Conservation (phyloP, 2,888 invertebrate genomes). For the Epinotia ramella region DNA sequence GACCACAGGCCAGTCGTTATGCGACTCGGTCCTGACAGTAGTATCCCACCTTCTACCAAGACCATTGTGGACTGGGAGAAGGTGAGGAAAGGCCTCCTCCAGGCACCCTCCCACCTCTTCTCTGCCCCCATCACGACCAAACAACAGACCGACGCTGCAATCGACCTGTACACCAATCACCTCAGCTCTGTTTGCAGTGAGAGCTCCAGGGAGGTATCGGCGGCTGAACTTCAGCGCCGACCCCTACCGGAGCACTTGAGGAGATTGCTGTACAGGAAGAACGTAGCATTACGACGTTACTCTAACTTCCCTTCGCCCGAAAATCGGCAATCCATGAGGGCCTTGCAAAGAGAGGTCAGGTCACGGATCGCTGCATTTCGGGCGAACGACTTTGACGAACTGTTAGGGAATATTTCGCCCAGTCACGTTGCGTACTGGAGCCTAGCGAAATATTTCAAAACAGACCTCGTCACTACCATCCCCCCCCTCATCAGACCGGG, state of each 20-base stretch:
- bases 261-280: background rate
- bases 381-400: background rate
- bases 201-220: background rate
- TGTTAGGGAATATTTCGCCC: no score
- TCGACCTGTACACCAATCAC: background rate
- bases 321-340: background rate
- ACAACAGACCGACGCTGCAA: background rate
- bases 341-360: background rate
- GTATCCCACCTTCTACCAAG: background rate
- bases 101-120: background rate
- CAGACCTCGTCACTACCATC: background rate
- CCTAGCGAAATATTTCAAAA: conserved; percentile 14
- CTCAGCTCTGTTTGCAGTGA: background rate
- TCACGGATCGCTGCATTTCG: background rate
- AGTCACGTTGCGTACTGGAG: no score
- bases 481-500: background rate
- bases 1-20: conserved; percentile 10
- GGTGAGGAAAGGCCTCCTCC: background rate
- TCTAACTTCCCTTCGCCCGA: background rate
- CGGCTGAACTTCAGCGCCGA: background rate
- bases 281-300: background rate
- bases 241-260: background rate
- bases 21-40: background rate
- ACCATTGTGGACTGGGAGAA: background rate
- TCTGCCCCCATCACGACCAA: background rate